Evolutionary conservation across 2,113 vertebrate genomes (phyloP), one percentile per base, ranked within the genome.

Genomic region (Ciconia maguari): DNA sequence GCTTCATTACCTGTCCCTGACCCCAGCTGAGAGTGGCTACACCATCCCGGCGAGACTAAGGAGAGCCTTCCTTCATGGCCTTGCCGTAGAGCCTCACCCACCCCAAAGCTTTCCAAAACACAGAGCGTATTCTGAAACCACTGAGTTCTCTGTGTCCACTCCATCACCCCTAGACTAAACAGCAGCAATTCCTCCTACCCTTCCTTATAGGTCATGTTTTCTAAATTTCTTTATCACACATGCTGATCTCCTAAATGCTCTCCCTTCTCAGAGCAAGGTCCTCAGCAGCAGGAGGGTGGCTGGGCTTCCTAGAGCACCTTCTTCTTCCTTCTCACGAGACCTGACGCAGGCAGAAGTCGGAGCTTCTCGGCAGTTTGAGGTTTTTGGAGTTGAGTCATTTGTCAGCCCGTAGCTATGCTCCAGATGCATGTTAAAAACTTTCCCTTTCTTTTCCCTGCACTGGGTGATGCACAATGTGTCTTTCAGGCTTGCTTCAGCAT

Each of bases 151-250:
- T 26, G 15, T 6, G 3, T 38, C 29, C 60, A n/a, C 51, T 87
- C 60, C n/a, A 78, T 75, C 69, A 54, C 32, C 44, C 42, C 51
- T 48, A 96, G 90, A 84, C 91, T 83, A 94, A 96, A 89, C 83
- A 94, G 76, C 54, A 86, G 68, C 58, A 55, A 51, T 51, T 87
- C 71, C 68, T 89, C 83, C 71, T 36, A 42, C 16, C 46, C 60
- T 58, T 54, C 72, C 36, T 14, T 30, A 57, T 58, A 78, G 55
- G 72, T 89, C 87, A 78, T 34, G 60, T 62, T 94, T 75, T 74
- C 80, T 60, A 46, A 80, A 71, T 58, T 76, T 38, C 83, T 41
- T 89, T 91, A 94, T 92, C 89, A 87, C 58, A 52, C 25, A 62
- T n/a, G 6, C 26, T 46, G 30, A 71, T 95, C 93, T 82, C 41